These are phyloP conservation scores for Apamea anceps DNA, from an alignment of 2,888 invertebrate species.

Conservation along the genomic window DNA sequence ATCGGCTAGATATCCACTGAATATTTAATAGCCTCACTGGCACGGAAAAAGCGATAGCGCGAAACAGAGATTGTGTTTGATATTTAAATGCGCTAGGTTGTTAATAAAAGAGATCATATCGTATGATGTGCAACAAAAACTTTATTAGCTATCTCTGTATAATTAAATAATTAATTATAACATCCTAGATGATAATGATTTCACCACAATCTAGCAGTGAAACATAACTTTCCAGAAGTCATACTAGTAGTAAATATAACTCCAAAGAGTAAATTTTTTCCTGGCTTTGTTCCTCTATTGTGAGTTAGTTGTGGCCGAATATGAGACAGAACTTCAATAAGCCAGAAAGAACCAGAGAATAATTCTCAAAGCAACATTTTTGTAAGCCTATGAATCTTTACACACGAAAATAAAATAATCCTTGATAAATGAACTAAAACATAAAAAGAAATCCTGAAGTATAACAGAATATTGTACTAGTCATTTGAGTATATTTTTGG, in stretches of 20 bases:
- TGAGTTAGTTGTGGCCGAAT: background rate
- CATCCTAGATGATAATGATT: background rate
- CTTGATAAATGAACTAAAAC: constrained; percentile 3
- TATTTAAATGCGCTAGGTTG: constrained; percentile 18
- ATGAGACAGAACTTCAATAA: background rate
- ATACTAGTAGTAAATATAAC: background rate
- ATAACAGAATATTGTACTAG: background rate
- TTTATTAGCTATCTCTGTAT: background rate
- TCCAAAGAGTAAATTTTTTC: background rate
- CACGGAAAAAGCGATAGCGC: constrained; percentile 45
- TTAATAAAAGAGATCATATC: constrained; percentile 10
- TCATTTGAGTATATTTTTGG: background rate
- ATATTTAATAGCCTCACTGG: constrained; percentile 51
- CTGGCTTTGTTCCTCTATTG: constrained; percentile 1
- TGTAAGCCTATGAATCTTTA: background rate
- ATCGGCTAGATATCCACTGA: constrained; percentile 50
- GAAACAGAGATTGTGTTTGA: constrained; percentile 39
- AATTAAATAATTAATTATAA: background rate
- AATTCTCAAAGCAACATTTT: background rate
- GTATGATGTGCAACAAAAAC: background rate
- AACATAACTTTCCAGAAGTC: background rate
- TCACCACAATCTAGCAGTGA: constrained; percentile 8
- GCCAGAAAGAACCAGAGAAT: background rate
- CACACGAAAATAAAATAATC: background rate
- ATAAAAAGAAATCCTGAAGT: background rate